Evolutionary conservation across 2,113 vertebrate genomes (phyloP), one percentile per base, ranked within the genome.

Genomic region (Lophotis ruficrista): DNA sequence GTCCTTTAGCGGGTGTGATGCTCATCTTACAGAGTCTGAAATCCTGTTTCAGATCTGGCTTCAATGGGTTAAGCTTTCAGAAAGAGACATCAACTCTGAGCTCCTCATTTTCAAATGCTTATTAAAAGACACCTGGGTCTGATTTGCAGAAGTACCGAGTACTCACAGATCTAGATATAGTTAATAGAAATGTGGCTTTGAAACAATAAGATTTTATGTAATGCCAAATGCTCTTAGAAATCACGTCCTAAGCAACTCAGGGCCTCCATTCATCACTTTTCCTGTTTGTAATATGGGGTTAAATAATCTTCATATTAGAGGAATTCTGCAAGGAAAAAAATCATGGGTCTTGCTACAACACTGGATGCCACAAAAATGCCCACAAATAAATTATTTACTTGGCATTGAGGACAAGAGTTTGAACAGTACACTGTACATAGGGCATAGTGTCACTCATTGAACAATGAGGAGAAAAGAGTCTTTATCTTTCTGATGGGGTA

Each of bases 81-180:
- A 93, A 92, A 61, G 7, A 57, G 24, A 18, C 31, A 76, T 3
- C 14, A 80, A 21, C 6, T 69, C 33, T 1, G 27, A 85, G 48
- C 64, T 95, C 71, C 50, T 90, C 37, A 80, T 92, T 90, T 96
- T 95, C 48, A 90, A 72, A 60, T 76, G 10, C 6, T 41, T 76
- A 35, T 83, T 83, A 62, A 65, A 69, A 83, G 47, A 69, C 73
- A 77, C 22, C 50, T 90, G 66, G 6, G 41, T 85, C 38, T 88
- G 25, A 72, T 22, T 68, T 83, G 45, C 23, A 68, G 57, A 90
- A 86, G 6, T 51, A 71, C 17, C 64, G 70, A 76, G 27, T 68
- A 53, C 24, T 71, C 48, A 64, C 4, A 88, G 70, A 82, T 83
- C 5, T 50, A 90, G 24, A 50, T 53, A 38, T 7, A 35, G 33